A percentile compares a stretch with the other conserved stretches of the same genome.
Conservation (phyloP, 2,888 invertebrate genomes). For the Epirrhoe alternata region DNA sequence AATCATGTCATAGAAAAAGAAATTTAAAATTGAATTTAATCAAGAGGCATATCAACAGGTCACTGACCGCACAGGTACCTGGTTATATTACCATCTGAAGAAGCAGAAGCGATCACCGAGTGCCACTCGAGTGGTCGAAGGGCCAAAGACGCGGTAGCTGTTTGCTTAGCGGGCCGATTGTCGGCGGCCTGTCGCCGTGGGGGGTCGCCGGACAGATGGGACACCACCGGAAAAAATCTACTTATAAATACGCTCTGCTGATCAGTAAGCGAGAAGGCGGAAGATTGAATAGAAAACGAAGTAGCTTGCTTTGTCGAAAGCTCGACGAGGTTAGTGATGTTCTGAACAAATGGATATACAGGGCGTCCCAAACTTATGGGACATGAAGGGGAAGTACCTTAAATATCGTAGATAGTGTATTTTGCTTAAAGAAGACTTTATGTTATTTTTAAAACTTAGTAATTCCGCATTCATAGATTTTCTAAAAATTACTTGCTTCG, state of each 20-base stretch:
- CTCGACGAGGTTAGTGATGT: no score
- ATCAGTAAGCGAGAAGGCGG: not conserved
- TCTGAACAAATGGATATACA: no score
- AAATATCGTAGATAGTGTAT: no score
- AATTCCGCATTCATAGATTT: no score
- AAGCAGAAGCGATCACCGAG: slow-evolving; percentile 6
- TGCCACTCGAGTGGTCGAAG: not conserved
- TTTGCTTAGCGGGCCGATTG: slow-evolving; percentile 63
- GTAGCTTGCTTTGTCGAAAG: no score
- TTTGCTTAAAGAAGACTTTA: no score
- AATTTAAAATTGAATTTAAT: not conserved
- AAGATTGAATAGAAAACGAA: not conserved
- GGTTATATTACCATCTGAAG: slow-evolving; percentile 18
- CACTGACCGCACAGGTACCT: not conserved
- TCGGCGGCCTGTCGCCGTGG: slow-evolving; percentile 68
- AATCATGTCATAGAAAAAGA: no score
- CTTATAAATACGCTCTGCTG: not conserved
- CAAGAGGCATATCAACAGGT: not conserved
- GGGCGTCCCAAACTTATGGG: no score
- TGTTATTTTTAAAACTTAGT: no score
- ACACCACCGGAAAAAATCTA: slow-evolving; percentile 10
- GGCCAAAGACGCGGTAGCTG: slow-evolving; percentile 52
- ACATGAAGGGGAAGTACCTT: no score
- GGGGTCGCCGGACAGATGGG: slow-evolving; percentile 51
- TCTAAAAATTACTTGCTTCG: no score